Evolutionary conservation across 2,113 vertebrate genomes (phyloP), one percentile per base, ranked within the genome.

Genomic region (Esox niger): DNA sequence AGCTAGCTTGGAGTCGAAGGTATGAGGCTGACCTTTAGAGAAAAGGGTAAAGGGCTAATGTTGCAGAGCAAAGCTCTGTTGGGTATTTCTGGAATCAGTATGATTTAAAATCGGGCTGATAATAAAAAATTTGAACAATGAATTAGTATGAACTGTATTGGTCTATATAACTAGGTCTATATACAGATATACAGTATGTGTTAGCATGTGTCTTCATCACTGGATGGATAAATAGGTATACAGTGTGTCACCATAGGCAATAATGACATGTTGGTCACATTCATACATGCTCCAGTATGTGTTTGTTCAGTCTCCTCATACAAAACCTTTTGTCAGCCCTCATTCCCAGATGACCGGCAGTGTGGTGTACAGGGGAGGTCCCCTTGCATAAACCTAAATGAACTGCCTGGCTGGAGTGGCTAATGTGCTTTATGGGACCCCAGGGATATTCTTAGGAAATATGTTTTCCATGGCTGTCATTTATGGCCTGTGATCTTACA

Each of bases 401-500:
- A 76, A 86, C 57, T 77, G 74, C 54, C 69, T 62, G 72, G 73
- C 69, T 67, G 49, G 63, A 83, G 70, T 59, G 75, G 66, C 82
- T 82, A 80, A 87, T 84, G 73, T 84, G 88, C 67, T 88, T 89
- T 81, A 89, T 73, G 66, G 80, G 80, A 75, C 83, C 81, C 74
- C 62, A 46, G 82, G 78, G 82, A 85, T 60, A 46, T 70, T n/a
- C 49, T 29, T 62, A 74, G 70, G 72, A 66, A 46, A 59, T 25
- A 49, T 72, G 62, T 84, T 82, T 81, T 78, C 52, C 74, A 76
- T 74, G 62, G 67, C 70, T 78, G 79, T 76, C 77, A 82, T 10
- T 56, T 64, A 70, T 76, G 69, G 69, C 73, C 57, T 76, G 64
- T 61, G 65, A 76, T 76, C 68, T 21, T 52, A 52, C 68, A 82